These are phyloP conservation scores for Carassius carassius DNA, from an alignment of 2,113 vertebrate genomes.

Conservation along the genomic window DNA sequence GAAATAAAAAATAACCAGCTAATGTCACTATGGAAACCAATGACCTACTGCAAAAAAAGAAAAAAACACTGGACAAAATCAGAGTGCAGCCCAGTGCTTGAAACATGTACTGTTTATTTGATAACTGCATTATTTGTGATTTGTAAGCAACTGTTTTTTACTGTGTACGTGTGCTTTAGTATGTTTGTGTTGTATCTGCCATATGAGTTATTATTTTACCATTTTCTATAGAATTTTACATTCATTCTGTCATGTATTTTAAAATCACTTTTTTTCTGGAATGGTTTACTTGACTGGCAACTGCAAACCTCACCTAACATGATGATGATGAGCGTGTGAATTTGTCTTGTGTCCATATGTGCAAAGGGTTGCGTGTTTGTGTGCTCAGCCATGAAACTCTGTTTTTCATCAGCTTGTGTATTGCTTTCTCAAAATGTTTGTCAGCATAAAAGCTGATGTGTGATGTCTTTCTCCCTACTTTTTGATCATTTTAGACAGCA, in stretches of 20 bases:
- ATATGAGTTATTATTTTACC: neutral
- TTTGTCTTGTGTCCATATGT: neutral
- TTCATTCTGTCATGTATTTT: slow-evolving; percentile 1
- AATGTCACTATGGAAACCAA: slow-evolving; percentile 43
- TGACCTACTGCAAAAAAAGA: slow-evolving; percentile 32
- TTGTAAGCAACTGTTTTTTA: neutral
- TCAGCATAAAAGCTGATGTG: neutral
- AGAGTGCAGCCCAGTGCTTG: slow-evolving; percentile 19
- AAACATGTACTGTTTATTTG: neutral
- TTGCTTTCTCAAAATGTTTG: slow-evolving; percentile 17
- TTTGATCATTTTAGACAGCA: slow-evolving; percentile 5
- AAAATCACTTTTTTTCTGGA: neutral
- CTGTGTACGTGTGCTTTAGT: neutral
- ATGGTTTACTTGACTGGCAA: neutral
- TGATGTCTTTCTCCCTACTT: neutral
- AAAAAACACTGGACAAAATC: slow-evolving; percentile 20
- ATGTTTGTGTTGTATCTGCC: slow-evolving; percentile 1
- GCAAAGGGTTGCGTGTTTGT: neutral
- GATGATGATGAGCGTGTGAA: neutral
- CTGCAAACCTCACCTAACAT: neutral
- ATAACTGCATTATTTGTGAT: neutral
- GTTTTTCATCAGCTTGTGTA: neutral
- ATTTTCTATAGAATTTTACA: neutral
- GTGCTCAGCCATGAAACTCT: neutral
- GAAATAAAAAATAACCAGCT: slow-evolving; percentile 30